Evolutionary conservation across 2,888 invertebrate genomes (phyloP).

Genomic region (Sphecodes monilicornis): DNA sequence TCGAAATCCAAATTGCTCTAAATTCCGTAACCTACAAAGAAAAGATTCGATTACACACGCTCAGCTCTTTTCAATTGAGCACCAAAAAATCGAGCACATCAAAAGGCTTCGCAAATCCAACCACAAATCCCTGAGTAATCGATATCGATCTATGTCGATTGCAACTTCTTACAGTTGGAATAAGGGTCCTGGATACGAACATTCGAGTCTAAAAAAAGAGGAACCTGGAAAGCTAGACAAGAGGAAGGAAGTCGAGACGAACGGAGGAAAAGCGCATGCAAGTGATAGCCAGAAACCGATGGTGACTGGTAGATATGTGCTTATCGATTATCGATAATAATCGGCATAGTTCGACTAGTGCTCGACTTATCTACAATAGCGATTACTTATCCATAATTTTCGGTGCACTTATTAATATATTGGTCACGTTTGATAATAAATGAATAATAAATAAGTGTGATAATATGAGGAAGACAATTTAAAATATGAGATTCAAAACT

Average conservation of each 20-base stretch:
- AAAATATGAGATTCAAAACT: too few species aligned
- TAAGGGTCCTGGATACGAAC: not conserved
- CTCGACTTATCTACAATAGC: too few species aligned
- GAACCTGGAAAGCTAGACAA: not conserved
- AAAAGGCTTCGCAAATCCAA: not conserved
- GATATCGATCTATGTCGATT: not conserved
- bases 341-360: too few species aligned
- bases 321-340: too few species aligned
- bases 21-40: not conserved
- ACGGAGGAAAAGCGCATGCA: constrained; percentile 24
- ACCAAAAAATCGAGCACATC: not conserved
- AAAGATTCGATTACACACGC: not conserved
- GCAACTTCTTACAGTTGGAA: not conserved
- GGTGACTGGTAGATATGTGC: too few species aligned
- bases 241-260: constrained; percentile 5
- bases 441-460: too few species aligned
- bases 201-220: not conserved
- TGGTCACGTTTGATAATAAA: too few species aligned
- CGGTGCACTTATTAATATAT: too few species aligned
- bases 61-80: not conserved
- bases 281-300: not conserved
- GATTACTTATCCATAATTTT: too few species aligned
- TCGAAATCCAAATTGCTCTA: too few species aligned
- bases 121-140: constrained; percentile 49
- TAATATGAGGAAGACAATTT: too few species aligned